A percentile compares a stretch with the other conserved stretches of the same genome.
These are phyloP conservation scores for Cylindroiulus punctatus DNA, from an alignment of 2,888 invertebrate genomes.

Conservation along the genomic window DNA sequence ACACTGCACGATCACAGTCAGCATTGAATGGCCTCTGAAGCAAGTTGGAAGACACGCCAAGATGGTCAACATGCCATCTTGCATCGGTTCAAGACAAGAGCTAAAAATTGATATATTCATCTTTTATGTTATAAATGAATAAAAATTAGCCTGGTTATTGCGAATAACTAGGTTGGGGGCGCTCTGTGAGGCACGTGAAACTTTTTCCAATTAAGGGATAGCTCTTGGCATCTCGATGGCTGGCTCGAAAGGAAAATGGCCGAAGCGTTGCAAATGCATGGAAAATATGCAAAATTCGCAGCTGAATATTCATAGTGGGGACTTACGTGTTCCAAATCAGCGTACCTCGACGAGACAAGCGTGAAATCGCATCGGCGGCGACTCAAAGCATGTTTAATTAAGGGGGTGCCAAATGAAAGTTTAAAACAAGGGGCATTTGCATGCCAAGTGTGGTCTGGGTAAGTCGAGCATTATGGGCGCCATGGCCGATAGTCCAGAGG, in stretches of 20 bases:
- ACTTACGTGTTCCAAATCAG: constrained; percentile 8
- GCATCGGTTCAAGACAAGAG: neutral
- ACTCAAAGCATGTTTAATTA: constrained; percentile 11
- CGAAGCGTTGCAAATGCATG: neutral
- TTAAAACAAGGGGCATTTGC: constrained; percentile 13
- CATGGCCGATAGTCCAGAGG: no score
- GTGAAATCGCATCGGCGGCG: neutral
- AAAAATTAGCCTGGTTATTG: neutral
- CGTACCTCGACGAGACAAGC: neutral
- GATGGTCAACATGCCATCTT: neutral
- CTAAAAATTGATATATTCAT: neutral
- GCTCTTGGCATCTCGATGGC: neutral
- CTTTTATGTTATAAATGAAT: neutral
- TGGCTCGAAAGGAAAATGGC: neutral
- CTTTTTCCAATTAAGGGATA: neutral
- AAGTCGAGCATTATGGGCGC: no score
- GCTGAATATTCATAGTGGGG: constrained; percentile 10
- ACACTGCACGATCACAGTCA: no score
- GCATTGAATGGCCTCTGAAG: no score
- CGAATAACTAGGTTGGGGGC: neutral
- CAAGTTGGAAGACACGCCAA: no score
- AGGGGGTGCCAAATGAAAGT: neutral
- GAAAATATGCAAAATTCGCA: constrained; percentile 17
- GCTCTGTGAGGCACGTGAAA: neutral
- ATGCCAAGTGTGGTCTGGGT: neutral